Evolutionary conservation across 1,140 invertebrate species (phyloP).

Genomic region (Lysiphlebus fabarum): DNA sequence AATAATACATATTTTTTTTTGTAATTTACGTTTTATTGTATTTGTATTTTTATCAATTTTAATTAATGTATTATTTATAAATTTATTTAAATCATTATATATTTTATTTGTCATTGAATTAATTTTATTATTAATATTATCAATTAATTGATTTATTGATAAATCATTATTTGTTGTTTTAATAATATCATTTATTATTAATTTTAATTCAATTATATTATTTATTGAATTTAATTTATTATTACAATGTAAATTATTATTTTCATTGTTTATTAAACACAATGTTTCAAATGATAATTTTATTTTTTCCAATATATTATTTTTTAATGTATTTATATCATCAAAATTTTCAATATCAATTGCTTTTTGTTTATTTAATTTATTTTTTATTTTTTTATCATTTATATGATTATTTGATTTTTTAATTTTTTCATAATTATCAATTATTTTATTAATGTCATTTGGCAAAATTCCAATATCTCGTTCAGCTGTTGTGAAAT

Average conservation of each 20-base stretch:
- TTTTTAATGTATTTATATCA: background rate
- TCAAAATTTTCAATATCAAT: slow-evolving; percentile 8
- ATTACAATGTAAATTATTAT: background rate
- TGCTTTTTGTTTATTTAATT: no score
- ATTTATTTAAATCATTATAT: slow-evolving; percentile 9
- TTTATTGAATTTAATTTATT: background rate
- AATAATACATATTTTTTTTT: slow-evolving; percentile 14
- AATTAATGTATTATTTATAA: background rate
- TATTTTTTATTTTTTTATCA: no score
- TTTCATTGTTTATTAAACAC: slow-evolving; percentile 9
- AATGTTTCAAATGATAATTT: slow-evolving; percentile 14
- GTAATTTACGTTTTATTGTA: slow-evolving; percentile 10
- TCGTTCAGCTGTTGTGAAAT: no score
- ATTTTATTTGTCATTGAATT: slow-evolving; percentile 6
- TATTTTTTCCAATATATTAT: slow-evolving; percentile 7
- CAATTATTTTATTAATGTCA: no score
- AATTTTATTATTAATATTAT: slow-evolving; percentile 13
- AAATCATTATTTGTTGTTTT: background rate
- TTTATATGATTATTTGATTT: no score
- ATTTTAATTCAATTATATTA: slow-evolving; percentile 12
- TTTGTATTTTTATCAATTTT: slow-evolving; percentile 9
- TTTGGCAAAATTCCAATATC: no score
- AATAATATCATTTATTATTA: slow-evolving; percentile 4
- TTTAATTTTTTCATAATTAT: no score
- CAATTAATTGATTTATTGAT: slow-evolving; percentile 10